Evolutionary conservation across 2,113 vertebrate genomes (phyloP).

Genomic region (Pollimyrus isidori): DNA sequence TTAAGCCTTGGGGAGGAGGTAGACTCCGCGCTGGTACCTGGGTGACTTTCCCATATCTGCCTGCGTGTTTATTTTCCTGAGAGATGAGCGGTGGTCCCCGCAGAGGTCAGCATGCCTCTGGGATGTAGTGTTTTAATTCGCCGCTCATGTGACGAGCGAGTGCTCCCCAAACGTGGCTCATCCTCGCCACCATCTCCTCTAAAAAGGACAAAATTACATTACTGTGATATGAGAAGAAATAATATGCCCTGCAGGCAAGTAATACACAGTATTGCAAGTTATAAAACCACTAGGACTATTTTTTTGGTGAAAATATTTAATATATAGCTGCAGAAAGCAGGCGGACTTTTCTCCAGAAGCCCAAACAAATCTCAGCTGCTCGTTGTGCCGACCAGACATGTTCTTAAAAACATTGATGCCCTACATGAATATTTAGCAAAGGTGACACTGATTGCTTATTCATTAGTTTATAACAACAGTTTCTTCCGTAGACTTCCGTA

Average conservation of each 20-base stretch:
- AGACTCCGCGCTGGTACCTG: no score
- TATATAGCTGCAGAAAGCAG: background rate
- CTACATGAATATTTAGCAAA: background rate
- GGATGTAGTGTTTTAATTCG: background rate
- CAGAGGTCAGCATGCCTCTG: background rate
- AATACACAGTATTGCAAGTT: background rate
- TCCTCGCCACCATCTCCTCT: background rate
- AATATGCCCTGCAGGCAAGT: background rate
- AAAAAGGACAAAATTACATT: conserved; percentile 6
- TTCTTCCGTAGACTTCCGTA: background rate
- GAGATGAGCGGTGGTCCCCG: no score
- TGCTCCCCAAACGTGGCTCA: background rate
- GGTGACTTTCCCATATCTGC: background rate
- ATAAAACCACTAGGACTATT: background rate
- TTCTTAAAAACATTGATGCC: background rate
- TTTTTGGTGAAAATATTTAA: background rate
- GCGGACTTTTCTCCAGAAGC: background rate
- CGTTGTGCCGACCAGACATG: background rate
- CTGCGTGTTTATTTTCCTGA: background rate
- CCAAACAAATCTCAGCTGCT: background rate
- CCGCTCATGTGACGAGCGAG: background rate
- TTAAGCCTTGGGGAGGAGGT: background rate
- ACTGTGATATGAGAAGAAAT: background rate
- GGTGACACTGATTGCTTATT: background rate
- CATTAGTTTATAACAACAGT: background rate